Evolutionary conservation across 2,888 invertebrate genomes (phyloP), one percentile per base, ranked within the genome.

Genomic region (Pristionchus maxplancki): DNA sequence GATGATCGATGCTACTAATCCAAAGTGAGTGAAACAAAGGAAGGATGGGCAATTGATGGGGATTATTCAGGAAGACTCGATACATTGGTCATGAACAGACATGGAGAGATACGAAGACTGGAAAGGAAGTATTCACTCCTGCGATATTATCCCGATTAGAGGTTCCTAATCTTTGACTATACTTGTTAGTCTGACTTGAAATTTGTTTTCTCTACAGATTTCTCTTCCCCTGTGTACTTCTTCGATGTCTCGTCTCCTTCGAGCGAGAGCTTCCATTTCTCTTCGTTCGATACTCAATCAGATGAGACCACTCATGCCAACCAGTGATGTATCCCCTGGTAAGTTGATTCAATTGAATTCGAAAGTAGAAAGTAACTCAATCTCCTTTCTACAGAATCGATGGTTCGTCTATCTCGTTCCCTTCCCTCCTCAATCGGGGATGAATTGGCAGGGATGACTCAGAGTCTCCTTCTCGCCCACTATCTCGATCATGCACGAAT

Each of bases 1-100:
- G 71, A 58, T 87, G 34, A 67, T 87, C 24, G 86, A 87, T 67
- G 67, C 86, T 20, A 87, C 86, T 1, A 67, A 87, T 67, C 86
- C 86, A 11, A 87, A 71, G 86, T 87, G 13, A 64, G 85, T 28
- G 82, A 48, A 40, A n/a, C 13, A 17, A 9, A 11, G 40, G n/a
- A 28, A 20, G 4, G 31, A 13, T 15, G 34, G 6, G 15, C 31
- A 2, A 50, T 6, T 28, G 50, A 87, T 87, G 62, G 28, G n/a
- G 6, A 44, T 85, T 6, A 85, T 40, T 44, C 31, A 87, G 86
- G 50, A 67, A 58, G 31, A 71, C 86, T 34, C 67, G 86, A 24
- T 87, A 87, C 50, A 87, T 87, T n/a, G 86, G 48, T 31, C 86
- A 87, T 44, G 88, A 88, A 50, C 78, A 81, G 81, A 78, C 78